Conservation (phyloP, 2,113 vertebrate genomes). For the Cisticola juncidis region DNA sequence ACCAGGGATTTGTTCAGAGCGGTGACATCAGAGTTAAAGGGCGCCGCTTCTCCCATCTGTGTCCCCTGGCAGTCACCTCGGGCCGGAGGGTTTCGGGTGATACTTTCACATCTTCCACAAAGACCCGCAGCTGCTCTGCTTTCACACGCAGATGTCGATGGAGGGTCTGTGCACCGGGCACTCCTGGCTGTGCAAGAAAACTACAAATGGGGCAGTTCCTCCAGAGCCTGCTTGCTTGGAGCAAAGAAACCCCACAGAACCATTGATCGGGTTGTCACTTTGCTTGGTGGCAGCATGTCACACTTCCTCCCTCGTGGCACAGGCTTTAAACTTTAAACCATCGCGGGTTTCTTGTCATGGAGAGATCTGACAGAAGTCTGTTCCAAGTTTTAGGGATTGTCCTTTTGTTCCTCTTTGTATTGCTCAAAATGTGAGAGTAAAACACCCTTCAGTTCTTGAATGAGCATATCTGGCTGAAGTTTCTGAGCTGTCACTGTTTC, state of each 20-base stretch:
- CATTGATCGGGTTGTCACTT: background rate
- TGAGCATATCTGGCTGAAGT: background rate
- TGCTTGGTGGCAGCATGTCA: background rate
- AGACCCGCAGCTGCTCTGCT: background rate
- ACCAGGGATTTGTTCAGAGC: background rate
- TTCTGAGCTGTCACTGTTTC: background rate
- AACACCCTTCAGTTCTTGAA: background rate
- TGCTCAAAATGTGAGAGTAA: background rate
- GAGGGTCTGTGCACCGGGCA: background rate
- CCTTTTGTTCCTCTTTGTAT: background rate
- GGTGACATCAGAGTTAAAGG: background rate
- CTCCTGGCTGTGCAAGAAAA: background rate
- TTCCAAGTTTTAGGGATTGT: background rate
- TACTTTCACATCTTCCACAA: conserved; percentile 5
- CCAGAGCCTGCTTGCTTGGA: background rate
- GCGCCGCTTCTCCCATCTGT: background rate
- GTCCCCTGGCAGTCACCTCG: background rate
- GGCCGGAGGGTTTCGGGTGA: background rate
- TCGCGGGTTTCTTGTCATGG: background rate
- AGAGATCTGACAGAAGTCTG: background rate
- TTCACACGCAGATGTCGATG: background rate
- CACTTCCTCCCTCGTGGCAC: background rate
- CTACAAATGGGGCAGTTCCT: background rate
- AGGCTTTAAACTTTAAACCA: background rate
- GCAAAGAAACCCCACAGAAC: background rate